Conservation (phyloP, 2,888 invertebrate genomes). For the Pterostichus niger region DNA sequence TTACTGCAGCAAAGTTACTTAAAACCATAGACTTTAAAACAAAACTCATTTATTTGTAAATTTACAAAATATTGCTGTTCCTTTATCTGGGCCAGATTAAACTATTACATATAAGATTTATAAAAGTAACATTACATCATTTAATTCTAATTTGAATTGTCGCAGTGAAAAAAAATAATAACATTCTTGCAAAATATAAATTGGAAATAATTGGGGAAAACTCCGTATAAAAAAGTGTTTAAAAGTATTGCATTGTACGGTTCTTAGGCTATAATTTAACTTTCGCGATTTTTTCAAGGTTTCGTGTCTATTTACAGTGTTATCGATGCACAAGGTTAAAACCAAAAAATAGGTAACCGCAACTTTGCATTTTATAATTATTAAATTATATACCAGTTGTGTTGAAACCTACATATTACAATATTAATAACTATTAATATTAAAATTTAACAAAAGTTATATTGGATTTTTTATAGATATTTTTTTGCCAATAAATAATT, state of each 20-base stretch:
- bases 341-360: slow-evolving; percentile 45
- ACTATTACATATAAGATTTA: no score
- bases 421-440: not conserved
- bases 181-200: no score
- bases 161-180: not conserved
- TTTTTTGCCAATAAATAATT: no score
- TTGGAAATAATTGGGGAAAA: no score
- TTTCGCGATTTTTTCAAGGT: slow-evolving; percentile 62
- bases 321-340: slow-evolving; percentile 62
- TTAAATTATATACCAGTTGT: not conserved
- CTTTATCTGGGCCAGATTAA: no score
- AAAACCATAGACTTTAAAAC: no score
- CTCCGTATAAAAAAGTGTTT: not conserved
- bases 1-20: no score
- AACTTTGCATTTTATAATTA: slow-evolving; percentile 13
- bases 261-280: slow-evolving; percentile 1
- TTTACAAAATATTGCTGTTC: no score
- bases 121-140: no score
- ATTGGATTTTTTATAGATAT: no score
- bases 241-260: not conserved
- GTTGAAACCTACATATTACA: not conserved
- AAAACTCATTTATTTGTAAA: no score
- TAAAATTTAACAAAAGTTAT: not conserved
- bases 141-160: no score
- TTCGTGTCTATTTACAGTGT: slow-evolving; percentile 51